Evolutionary conservation across 92 coral and sea anemone genomes (phyloP), one percentile per base, ranked within the genome.

Genomic region (Phenganax subtilis): DNA sequence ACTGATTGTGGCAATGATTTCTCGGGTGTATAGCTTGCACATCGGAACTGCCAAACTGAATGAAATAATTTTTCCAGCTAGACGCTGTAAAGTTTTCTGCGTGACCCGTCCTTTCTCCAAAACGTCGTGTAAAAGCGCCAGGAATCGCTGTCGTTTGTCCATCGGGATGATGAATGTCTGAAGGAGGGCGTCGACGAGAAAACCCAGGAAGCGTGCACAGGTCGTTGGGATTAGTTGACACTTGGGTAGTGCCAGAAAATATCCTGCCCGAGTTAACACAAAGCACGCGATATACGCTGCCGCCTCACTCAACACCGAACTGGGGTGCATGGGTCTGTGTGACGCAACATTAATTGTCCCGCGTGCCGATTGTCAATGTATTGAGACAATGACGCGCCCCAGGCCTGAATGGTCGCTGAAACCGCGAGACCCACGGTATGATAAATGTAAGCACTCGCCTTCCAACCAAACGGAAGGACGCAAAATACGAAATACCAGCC

Each of bases 41-140:
- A 81, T 88, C 8, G 89, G 91, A 20, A 88, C 54, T 2, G 89
- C 91, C 74, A 88, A 57, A 76, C 85, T 85, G 47, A 88, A 88
- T 9, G 88, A 86, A 15, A 86, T 83, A 9, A 80, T 77, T 66
- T 86, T 86, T 7, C 92, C 90, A 66, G 86, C 82, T 66, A 86
- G 87, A 16, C 84, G 70, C 51, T 89, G 89, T 30, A 83, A 83
- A 2, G 89, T 79, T 47, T 75, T 77, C 12, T 81, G 74, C 29
- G 17, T n/a, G 6, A 83, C 86, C 51, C 15, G 17, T 3, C 30
- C 63, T 30, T n/a, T 15, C 7, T 54, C 63, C 63, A 75, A 17
- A 3, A 55, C 64, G 10, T 8, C 20, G 8, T 68, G 71, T 9
- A 55, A 37, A 28, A 82, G 17, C 25, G 65, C n/a, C 73, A 7